Evolutionary conservation across 2,888 invertebrate species (phyloP), one percentile per base, ranked within the genome.

Genomic region (Mactromeris polynyma): DNA sequence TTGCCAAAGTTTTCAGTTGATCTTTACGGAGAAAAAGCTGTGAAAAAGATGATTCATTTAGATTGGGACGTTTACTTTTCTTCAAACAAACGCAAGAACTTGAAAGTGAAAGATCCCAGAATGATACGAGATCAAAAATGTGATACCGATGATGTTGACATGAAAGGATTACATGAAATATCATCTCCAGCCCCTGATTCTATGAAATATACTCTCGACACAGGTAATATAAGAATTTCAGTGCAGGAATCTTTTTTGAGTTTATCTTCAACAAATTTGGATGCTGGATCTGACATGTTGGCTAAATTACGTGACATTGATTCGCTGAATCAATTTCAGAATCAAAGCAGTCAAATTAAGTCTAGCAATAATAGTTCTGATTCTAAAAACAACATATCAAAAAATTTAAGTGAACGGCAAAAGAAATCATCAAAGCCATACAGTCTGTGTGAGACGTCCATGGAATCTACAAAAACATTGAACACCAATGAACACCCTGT

Each of bases 1-100:
- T n/a, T 91, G 85, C 91, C 91, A 21, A 54, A 78, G 33, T 91
- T 90, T 81, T 46, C 85, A 17, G 79, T 58, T 38, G 88, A 85
- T 64, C 33, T 88, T 17, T 87, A 82, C 79, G 88, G 83, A 21
- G 78, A 84, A 80, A 83, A 85, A 42, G 79, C 38, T n/a, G 82
- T 83, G 7, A 69, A 81, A 64, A 79, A 51, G 36, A 80, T 87
- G 33, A 14, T 46, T 14, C 51, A 73, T 79, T 58, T 77, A 36
- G 83, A 83, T 73, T 83, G 80, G 83, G 58, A 77, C 26, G 51
- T 38, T 33, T 51, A 81, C 36, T 54, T 69, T 26, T 36, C 36
- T 42, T 19, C 31, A 11, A 33, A 40, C 31, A 73, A 40, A 82
- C 26, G 26, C 36, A 64, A 69, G 21, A 11, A 31, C 17, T 11